Conservation (phyloP, 2,888 invertebrate species). For the Amphipyra tragopoginis region DNA sequence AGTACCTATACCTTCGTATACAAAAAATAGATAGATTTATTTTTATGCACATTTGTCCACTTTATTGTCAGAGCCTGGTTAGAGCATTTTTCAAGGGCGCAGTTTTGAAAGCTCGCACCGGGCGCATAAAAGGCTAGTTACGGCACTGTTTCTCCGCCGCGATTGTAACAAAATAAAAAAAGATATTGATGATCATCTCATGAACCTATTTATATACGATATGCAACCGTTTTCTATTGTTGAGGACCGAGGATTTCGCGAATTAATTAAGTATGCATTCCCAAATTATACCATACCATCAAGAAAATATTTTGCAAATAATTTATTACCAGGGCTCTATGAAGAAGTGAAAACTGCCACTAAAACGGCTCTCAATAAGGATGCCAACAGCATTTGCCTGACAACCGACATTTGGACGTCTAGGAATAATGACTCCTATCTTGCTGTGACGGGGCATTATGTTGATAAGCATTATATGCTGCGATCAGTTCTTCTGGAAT, state of each 20-base stretch:
- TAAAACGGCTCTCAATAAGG: conserved; percentile 26
- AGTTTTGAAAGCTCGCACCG: no score
- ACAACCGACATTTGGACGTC: conserved; percentile 46
- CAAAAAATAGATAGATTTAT: no score
- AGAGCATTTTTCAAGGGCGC: no score
- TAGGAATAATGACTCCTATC: conserved; percentile 24
- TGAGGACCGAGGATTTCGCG: conserved; percentile 43
- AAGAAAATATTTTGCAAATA: conserved; percentile 51
- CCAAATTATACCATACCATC: conserved; percentile 43
- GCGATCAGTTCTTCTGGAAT: no score
- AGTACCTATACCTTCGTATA: no score
- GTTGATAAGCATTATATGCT: conserved; percentile 20
- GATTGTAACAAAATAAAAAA: conserved; percentile 33
- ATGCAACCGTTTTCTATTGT: conserved; percentile 47
- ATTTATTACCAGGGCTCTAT: conserved; percentile 41
- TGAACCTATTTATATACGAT: conserved; percentile 45
- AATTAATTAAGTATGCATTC: conserved; percentile 40
- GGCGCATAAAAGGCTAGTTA: no score
- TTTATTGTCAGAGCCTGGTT: no score
- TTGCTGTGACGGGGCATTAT: conserved; percentile 23
- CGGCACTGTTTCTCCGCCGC: conserved; percentile 9
- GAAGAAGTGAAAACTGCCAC: conserved; percentile 19
- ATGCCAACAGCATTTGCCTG: conserved; percentile 36
- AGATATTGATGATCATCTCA: conserved; percentile 41
- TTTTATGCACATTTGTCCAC: no score